These are phyloP conservation scores for Coelopa pilipes DNA, from an alignment of 2,888 invertebrate species.

Conservation along the genomic window DNA sequence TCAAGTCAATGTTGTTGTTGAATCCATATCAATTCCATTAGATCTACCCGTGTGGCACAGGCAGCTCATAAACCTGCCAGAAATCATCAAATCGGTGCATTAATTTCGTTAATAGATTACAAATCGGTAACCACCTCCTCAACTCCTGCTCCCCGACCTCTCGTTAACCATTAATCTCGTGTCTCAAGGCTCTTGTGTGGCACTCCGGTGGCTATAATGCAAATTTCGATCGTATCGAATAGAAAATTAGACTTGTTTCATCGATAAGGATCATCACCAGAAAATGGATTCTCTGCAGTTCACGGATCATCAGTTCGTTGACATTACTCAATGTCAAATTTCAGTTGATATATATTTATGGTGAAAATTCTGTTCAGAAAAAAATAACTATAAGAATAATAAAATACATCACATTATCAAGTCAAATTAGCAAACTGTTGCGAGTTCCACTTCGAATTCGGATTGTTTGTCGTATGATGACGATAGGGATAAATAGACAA, in stretches of 20 bases:
- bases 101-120: constrained; percentile 43
- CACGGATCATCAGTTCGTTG: too few species aligned
- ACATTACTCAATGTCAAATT: too few species aligned
- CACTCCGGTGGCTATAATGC: constrained; percentile 5
- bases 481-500: too few species aligned
- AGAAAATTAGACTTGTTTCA: constrained; percentile 14
- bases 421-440: too few species aligned
- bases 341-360: too few species aligned
- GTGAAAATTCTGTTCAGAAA: too few species aligned
- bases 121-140: constrained; percentile 33
- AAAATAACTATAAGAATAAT: too few species aligned
- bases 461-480: too few species aligned
- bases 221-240: constrained; percentile 12
- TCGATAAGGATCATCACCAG: too few species aligned
- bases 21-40: constrained; percentile 1
- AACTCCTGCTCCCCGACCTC: not conserved
- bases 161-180: constrained; percentile 2
- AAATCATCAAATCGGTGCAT: constrained; percentile 43
- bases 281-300: too few species aligned
- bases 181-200: constrained; percentile 5
- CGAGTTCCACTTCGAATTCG: too few species aligned
- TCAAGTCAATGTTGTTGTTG: not conserved
- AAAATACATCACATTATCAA: too few species aligned
- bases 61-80: constrained; percentile 41
- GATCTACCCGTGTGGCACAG: constrained; percentile 40